Evolutionary conservation across 2,888 invertebrate species (phyloP).

Genomic region (Quadriops clusia): DNA sequence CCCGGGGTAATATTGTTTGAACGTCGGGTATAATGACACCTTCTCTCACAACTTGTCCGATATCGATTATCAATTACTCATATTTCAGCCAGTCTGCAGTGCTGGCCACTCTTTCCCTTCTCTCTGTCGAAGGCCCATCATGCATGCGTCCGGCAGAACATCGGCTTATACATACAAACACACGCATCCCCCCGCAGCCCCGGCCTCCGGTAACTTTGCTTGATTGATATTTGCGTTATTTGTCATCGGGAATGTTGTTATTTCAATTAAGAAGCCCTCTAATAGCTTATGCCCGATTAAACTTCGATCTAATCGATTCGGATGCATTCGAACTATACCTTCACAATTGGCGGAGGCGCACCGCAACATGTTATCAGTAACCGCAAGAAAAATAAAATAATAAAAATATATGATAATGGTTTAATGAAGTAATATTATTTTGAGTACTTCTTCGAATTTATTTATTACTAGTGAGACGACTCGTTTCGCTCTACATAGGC

Average conservation of each 20-base stretch:
- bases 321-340: too few relatives aligned
- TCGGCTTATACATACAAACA: neutral
- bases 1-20: conserved; percentile 29
- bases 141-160: conserved; percentile 1
- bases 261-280: conserved; percentile 18
- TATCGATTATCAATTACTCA: conserved; percentile 37
- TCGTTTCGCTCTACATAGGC: too few relatives aligned
- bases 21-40: conserved; percentile 28
- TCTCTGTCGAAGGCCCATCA: too few relatives aligned
- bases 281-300: conserved; percentile 12
- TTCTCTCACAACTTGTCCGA: conserved; percentile 26
- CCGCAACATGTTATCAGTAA: too few relatives aligned
- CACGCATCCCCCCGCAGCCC: conserved; percentile 1
- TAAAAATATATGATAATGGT: too few relatives aligned
- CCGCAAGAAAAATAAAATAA: too few relatives aligned
- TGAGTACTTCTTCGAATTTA: too few relatives aligned
- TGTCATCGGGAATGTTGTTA: conserved; percentile 21
- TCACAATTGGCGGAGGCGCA: too few relatives aligned
- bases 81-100: conserved; percentile 22
- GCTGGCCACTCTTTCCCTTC: conserved; percentile 19
- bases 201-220: conserved; percentile 11
- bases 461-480: too few relatives aligned
- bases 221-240: conserved; percentile 26
- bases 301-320: too few relatives aligned
- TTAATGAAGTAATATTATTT: too few relatives aligned